Percentiles rank a stretch among this genome's conserved stretches.
Evolutionary conservation across 1,140 invertebrate species (phyloP).

Genomic region (Diorhabda carinulata): DNA sequence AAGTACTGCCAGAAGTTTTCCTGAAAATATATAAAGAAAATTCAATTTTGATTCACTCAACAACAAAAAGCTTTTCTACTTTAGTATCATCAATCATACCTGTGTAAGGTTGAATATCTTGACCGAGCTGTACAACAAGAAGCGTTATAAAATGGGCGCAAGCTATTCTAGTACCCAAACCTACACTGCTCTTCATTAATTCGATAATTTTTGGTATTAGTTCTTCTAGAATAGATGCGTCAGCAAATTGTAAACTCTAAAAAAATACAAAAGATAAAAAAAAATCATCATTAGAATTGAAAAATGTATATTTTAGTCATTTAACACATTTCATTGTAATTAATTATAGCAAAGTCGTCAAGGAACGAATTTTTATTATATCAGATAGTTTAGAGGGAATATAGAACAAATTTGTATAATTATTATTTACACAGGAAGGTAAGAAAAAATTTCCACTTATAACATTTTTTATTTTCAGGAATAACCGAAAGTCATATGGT

Average conservation of each 20-base stretch:
- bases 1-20: slow-evolving; percentile 74
- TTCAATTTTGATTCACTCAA: background rate
- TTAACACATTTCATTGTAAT: too few relatives aligned
- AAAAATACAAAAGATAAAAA: slow-evolving; percentile 30
- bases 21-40: slow-evolving; percentile 37
- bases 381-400: too few relatives aligned
- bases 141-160: slow-evolving; percentile 80
- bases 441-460: background rate
- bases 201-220: slow-evolving; percentile 79
- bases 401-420: background rate
- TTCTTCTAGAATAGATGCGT: slow-evolving; percentile 69
- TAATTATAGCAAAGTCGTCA: too few relatives aligned
- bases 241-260: slow-evolving; percentile 80
- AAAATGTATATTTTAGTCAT: too few relatives aligned
- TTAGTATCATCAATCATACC: slow-evolving; percentile 44
- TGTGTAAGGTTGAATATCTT: slow-evolving; percentile 61
- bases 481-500: too few relatives aligned
- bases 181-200: slow-evolving; percentile 73
- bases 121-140: slow-evolving; percentile 54
- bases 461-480: too few relatives aligned
- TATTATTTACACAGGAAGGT: background rate
- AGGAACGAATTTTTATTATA: too few relatives aligned
- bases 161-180: slow-evolving; percentile 80
- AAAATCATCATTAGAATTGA: background rate
- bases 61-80: background rate